A percentile compares a stretch with the other conserved stretches of the same genome.
Conservation (phyloP, 1,140 invertebrate genomes). For the Drosophila bipectinata region DNA sequence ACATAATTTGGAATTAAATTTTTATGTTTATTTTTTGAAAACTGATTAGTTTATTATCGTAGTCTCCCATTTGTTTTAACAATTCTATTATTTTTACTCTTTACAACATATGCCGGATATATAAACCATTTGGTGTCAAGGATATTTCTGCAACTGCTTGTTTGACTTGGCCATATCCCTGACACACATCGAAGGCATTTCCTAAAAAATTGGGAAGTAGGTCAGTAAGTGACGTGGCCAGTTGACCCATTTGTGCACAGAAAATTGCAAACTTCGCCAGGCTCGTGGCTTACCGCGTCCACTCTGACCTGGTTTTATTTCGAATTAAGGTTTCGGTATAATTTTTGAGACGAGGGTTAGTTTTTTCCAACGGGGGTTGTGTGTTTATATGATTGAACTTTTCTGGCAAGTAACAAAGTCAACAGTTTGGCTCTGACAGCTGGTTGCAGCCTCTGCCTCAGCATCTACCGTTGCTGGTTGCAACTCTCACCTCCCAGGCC, state of each 20-base stretch:
- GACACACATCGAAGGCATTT: constrained; percentile 18
- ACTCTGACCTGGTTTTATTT: constrained; percentile 5
- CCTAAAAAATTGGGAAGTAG: constrained; percentile 17
- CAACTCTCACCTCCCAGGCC: neutral
- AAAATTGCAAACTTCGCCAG: constrained; percentile 9
- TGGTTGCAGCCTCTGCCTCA: constrained; percentile 40
- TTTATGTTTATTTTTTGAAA: too few species aligned
- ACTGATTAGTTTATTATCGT: too few species aligned
- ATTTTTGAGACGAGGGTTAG: constrained; percentile 10
- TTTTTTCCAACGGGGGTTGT: neutral
- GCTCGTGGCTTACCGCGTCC: constrained; percentile 2
- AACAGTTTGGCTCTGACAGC: constrained; percentile 54
- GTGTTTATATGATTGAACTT: constrained; percentile 19
- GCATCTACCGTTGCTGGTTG: constrained; percentile 6
- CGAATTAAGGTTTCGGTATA: neutral
- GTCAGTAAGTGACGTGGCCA: constrained; percentile 36
- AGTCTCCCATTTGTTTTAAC: too few species aligned
- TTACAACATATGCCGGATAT: too few species aligned
- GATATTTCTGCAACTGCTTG: neutral
- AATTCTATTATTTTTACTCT: too few species aligned
- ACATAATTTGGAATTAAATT: too few species aligned
- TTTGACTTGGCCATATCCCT: constrained; percentile 17
- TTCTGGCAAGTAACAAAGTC: constrained; percentile 18
- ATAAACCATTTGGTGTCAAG: constrained; percentile 2
- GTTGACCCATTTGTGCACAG: constrained; percentile 30